Base-by-base conservation (phyloP, 92 coral and sea anemone genomes). In the Bergia sp. region DNA sequence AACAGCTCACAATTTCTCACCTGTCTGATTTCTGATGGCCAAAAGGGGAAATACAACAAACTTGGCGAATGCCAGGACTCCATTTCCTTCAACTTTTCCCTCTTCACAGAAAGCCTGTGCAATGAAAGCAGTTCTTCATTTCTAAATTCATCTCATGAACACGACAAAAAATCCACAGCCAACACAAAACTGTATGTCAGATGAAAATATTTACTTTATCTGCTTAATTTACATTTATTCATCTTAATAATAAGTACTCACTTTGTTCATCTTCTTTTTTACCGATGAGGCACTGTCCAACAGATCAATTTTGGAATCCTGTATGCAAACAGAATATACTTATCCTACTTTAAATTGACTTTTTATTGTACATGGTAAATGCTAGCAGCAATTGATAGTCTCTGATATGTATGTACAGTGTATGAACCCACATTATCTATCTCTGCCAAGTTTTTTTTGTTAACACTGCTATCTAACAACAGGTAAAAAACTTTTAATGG, bases 221-320 rank as follows among this genome's bases (percentile, higher is more conserved):
- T 7, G 57, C 76, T 36, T 74, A 18, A 82, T 50, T 64, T 64
- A 66, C 13, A 42, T 61, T 29, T 29, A 29, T 29, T 29, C 29
- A 7, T 16, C 7, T n/a, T 4, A 20, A 37, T 39, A 13, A 1
- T 6, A 42, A 12, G 12, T 13, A 89, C 87, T 76, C 16, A 94
- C 96, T 91, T 97, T 97, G 41, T 91, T 94, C 57, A 97, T 91
- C 75, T 97, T 97, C 89, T 97, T 97, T 91, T 92, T 97, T 18
- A 97, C 99, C 53, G 92, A 92, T 3, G 98, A 93, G 38, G 96
- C 95, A 77, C 97, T 92, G 89, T 97, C 98, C 90, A 96, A 79
- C 42, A 97, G 74, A 67, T 95, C 99, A 41, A 96, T 97, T 86
- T 97, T 97, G 83, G 98, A 97, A 65, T 97, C 99, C 99, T 97